Percentiles rank a stretch among this genome's conserved stretches.
Conservation (phyloP, 1,140 invertebrate genomes). For the Drosophila orena region DNA sequence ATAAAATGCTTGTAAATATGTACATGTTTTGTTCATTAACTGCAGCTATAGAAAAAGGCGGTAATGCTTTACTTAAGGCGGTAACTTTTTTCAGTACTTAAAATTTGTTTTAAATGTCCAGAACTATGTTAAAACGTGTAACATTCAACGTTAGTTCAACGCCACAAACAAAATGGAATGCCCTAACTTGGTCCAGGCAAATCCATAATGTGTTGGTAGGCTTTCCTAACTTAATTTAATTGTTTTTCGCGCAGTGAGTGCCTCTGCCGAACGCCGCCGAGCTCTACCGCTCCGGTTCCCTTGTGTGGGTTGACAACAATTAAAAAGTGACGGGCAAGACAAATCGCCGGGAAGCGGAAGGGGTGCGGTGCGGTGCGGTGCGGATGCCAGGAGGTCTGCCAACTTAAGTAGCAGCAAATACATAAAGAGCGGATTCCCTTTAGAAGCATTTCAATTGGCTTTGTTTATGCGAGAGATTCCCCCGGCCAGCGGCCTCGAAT, state of each 20-base stretch:
- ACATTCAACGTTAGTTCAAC: too few species aligned
- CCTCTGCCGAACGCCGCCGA: not conserved
- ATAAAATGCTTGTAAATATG: not conserved
- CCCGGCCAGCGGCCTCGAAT: slow-evolving; percentile 15
- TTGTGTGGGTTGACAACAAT: slow-evolving; percentile 80
- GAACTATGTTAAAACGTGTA: too few species aligned
- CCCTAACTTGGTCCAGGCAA: too few species aligned
- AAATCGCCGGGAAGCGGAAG: slow-evolving; percentile 23
- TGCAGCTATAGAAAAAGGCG: too few species aligned
- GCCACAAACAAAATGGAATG: too few species aligned
- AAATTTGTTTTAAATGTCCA: too few species aligned
- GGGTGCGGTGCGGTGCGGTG: not conserved
- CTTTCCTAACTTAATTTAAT: too few species aligned
- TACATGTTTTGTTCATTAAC: not conserved
- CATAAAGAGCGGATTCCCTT: slow-evolving; percentile 50
- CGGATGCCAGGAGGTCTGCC: slow-evolving; percentile 16
- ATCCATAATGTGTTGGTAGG: too few species aligned
- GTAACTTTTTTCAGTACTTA: too few species aligned
- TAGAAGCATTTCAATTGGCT: slow-evolving; percentile 74
- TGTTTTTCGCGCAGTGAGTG: not conserved
- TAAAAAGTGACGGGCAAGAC: slow-evolving; percentile 71
- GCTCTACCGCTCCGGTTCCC: not conserved
- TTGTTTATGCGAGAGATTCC: slow-evolving; percentile 59
- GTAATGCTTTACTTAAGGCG: too few species aligned
- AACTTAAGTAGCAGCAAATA: slow-evolving; percentile 78